Evolutionary conservation across 2,797 vertebrate genomes (phyloP), one percentile per base, ranked within the genome.

Genomic region (Protonibea diacanthus): DNA sequence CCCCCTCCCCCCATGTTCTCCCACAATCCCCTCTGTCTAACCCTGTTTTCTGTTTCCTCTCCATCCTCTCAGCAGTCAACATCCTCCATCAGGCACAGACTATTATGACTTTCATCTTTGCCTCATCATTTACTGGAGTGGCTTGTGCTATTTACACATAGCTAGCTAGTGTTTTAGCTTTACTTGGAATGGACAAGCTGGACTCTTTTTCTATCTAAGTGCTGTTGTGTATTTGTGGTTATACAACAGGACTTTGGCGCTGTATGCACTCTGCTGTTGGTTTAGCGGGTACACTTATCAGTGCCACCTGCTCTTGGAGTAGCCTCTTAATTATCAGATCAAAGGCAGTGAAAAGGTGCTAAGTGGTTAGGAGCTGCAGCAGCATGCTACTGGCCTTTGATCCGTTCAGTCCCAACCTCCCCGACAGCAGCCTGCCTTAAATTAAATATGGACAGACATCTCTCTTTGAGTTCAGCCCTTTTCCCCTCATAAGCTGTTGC

Each of bases 61-160:
- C 55, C 64, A 74, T 72, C 84, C 91, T 93, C 85, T 94, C 90
- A 88, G 79, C 84, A 90, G 93, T 94, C 92, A 91, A 91, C 90
- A 91, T 88, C 85, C 90, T 87, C 86, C 89, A 94, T 92, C 92
- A 93, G 85, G 62, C 88, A 89, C 88, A 76, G 91, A 89, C 92
- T 93, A 94, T 96, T 94, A 94, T 57, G 91, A 92, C 94, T 95
- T 95, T 96, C 94, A 95, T 96, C 95, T 94, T 92, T 89, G 88
- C 88, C 73, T 91, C 55, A 51, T 89, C 91, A 94, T 94, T 94
- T 93, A 88, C 90, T 86, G 77, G 88, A 93, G 92, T 90, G 89
- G 78, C 78, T 80, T 81, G 81, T 68, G 86, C 89, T 92, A 82
- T 95, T 95, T 92, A 82, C 85, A 81, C 85, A 13, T 74, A 82